These are phyloP conservation scores for Porites lutea DNA, from an alignment of 64 coral and sea anemone species.

Conservation along the genomic window DNA sequence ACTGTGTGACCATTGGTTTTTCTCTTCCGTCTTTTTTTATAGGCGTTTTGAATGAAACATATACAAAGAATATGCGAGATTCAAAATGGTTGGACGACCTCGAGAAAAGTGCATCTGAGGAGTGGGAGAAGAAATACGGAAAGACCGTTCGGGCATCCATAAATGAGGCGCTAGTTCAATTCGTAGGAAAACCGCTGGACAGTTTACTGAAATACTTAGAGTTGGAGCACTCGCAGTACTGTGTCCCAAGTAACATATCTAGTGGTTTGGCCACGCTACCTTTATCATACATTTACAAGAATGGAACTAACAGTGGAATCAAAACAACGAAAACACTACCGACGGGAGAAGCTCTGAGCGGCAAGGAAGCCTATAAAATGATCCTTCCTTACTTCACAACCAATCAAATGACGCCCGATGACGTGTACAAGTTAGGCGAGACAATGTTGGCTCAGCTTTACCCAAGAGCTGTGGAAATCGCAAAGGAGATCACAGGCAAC, in stretches of 20 bases:
- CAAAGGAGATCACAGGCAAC: slow-evolving; percentile 67
- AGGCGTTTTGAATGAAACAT: slow-evolving; percentile 59
- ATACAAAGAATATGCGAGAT: slow-evolving; percentile 42
- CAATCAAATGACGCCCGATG: slow-evolving; percentile 75
- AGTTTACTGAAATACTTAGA: slow-evolving; percentile 80
- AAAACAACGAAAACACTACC: slow-evolving; percentile 78
- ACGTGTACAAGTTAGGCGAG: slow-evolving; percentile 77
- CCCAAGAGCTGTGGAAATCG: slow-evolving; percentile 77
- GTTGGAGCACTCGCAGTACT: slow-evolving; percentile 78
- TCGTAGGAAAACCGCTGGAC: slow-evolving; percentile 80
- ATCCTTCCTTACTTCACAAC: slow-evolving; percentile 97
- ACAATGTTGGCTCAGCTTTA: slow-evolving; percentile 86
- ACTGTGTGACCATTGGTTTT: background rate
- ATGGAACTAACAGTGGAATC: slow-evolving; percentile 60
- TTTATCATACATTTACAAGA: slow-evolving; percentile 74
- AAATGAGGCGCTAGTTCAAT: slow-evolving; percentile 72
- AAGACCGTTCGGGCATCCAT: slow-evolving; percentile 60
- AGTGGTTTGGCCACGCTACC: slow-evolving; percentile 90
- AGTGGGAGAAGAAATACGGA: slow-evolving; percentile 57
- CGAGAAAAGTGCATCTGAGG: background rate
- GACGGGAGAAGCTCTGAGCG: slow-evolving; percentile 63
- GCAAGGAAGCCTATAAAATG: slow-evolving; percentile 86
- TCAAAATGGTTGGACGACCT: slow-evolving; percentile 59
- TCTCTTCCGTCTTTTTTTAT: background rate
- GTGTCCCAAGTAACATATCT: slow-evolving; percentile 92